These are phyloP conservation scores for Nothobranchius kuhntae DNA, from an alignment of 2,113 vertebrate genomes.

Conservation along the genomic window DNA sequence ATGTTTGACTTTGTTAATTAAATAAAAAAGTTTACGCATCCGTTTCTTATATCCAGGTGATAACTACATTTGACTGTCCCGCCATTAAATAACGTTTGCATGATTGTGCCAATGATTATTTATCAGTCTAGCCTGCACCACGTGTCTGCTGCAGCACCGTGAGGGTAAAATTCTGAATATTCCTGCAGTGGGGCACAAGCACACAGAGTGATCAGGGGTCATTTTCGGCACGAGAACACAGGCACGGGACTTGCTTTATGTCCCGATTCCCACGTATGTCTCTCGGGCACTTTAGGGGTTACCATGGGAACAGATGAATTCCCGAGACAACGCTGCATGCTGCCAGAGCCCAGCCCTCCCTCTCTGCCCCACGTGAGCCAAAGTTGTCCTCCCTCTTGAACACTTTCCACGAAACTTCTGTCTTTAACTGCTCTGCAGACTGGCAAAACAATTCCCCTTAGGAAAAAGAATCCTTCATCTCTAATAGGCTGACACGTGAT, in stretches of 20 bases:
- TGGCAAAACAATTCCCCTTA: conserved; percentile 24
- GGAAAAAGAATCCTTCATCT: not conserved
- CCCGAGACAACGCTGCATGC: conserved; percentile 60
- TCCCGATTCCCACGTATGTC: conserved; percentile 71
- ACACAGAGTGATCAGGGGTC: conserved; percentile 20
- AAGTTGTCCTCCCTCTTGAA: conserved; percentile 44
- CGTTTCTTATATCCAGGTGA: not conserved
- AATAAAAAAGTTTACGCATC: too few species aligned
- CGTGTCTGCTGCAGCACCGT: not conserved
- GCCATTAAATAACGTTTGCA: conserved; percentile 1
- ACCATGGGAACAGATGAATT: conserved; percentile 77
- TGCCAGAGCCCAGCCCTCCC: conserved; percentile 45
- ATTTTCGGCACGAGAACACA: conserved; percentile 52
- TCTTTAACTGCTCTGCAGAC: conserved; percentile 44
- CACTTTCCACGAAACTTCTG: conserved; percentile 54
- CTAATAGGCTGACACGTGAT: not conserved
- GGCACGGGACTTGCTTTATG: conserved; percentile 56
- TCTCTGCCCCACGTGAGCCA: conserved; percentile 50
- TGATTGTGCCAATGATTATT: conserved; percentile 15
- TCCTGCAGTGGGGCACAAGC: conserved; percentile 18
- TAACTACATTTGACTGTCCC: not conserved
- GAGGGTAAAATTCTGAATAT: conserved; percentile 15
- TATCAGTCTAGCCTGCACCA: conserved; percentile 1
- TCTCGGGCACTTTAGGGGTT: conserved; percentile 67
- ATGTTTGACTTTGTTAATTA: too few species aligned